Conservation (phyloP, 2,888 invertebrate genomes). For the Apoda limacodes region DNA sequence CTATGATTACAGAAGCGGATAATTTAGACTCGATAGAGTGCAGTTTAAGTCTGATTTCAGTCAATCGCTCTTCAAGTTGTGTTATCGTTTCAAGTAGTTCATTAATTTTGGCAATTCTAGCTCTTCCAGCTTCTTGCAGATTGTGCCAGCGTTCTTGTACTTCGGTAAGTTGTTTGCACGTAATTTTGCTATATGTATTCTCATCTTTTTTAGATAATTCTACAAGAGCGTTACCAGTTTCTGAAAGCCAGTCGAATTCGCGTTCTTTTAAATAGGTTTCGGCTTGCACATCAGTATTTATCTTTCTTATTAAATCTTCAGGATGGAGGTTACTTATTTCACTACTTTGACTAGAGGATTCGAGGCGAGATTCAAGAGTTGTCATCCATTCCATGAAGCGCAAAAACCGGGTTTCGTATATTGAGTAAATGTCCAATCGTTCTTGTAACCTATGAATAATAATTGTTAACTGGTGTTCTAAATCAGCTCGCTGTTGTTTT, state of each 20-base stretch:
- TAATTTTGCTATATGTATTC: conserved; percentile 55
- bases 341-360: conserved; percentile 64
- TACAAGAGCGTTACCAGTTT: conserved; percentile 75
- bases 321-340: conserved; percentile 72
- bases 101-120: conserved; percentile 77
- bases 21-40: conserved; percentile 78
- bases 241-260: conserved; percentile 82
- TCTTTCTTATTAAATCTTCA: conserved; percentile 76
- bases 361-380: conserved; percentile 75
- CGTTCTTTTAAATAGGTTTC: conserved; percentile 82
- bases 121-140: conserved; percentile 74
- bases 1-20: conserved; percentile 75
- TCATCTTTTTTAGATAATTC: conserved; percentile 74
- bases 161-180: conserved; percentile 69
- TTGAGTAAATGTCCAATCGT: conserved; percentile 75
- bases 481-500: conserved; percentile 83
- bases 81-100: conserved; percentile 78
- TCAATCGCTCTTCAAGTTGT: conserved; percentile 78
- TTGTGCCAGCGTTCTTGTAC: conserved; percentile 77
- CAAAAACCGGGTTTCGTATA: conserved; percentile 76
- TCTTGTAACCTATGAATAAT: conserved; percentile 81
- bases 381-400: conserved; percentile 79
- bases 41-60: conserved; percentile 78
- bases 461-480: conserved; percentile 81
- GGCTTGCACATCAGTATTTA: conserved; percentile 80